These are phyloP conservation scores for Ips nitidus DNA, from an alignment of 1,140 invertebrate genomes.

Conservation along the genomic window DNA sequence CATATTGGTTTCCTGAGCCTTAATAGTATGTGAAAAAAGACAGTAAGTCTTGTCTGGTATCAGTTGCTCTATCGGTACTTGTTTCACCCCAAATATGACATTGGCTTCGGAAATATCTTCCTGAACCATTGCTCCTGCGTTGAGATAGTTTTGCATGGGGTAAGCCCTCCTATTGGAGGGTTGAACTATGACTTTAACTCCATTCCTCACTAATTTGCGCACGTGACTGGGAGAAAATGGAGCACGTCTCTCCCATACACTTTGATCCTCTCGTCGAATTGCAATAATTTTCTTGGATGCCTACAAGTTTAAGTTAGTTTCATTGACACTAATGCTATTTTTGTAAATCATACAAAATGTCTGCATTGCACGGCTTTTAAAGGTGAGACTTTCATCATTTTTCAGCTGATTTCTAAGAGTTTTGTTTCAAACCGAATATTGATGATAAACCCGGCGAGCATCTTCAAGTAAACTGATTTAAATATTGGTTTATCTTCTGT, in stretches of 20 bases:
- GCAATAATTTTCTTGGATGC: slow-evolving; percentile 68
- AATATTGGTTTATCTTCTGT: no score
- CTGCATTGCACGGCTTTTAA: no score
- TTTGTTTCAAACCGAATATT: no score
- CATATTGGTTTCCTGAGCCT: slow-evolving; percentile 99
- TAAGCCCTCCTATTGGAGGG: slow-evolving; percentile 97
- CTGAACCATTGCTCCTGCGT: slow-evolving; percentile 87
- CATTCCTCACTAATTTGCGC: slow-evolving; percentile 72
- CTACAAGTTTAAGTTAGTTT: slow-evolving; percentile 28
- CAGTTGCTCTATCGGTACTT: slow-evolving; percentile 91
- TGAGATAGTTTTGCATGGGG: slow-evolving; percentile 90
- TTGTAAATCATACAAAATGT: no score
- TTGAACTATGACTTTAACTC: slow-evolving; percentile 95
- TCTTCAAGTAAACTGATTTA: background rate
- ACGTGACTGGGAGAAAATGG: slow-evolving; percentile 93
- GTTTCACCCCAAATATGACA: slow-evolving; percentile 97
- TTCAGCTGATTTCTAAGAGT: no score
- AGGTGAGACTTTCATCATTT: no score
- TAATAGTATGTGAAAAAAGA: slow-evolving; percentile 99
- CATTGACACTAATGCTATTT: slow-evolving; percentile 10
- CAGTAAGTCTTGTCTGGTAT: slow-evolving; percentile 97
- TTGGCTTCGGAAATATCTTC: slow-evolving; percentile 96
- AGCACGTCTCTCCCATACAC: slow-evolving; percentile 96
- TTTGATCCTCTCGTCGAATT: slow-evolving; percentile 90
- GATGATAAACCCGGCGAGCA: background rate